Evolutionary conservation across 2,888 invertebrate genomes (phyloP), one percentile per base, ranked within the genome.

Genomic region (Arge pagana): DNA sequence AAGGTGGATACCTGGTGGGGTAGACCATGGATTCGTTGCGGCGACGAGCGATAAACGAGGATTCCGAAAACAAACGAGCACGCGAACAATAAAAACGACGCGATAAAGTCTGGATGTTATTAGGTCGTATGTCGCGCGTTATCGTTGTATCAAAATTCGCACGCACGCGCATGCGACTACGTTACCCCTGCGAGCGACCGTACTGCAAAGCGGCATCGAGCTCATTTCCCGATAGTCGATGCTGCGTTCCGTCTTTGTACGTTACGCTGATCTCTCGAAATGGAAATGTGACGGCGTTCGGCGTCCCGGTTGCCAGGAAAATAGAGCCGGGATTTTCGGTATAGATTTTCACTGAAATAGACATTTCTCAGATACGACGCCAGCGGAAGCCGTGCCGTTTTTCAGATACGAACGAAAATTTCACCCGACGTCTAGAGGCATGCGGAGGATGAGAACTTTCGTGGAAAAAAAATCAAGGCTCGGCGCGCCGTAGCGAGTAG

Each of bases 151-250:
- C n/a, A n/a, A n/a, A n/a, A n/a, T n/a, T n/a, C 15, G 36, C 36
- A 36, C 36, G 8, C 8, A 36, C n/a, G 8, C 36, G 8, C 15
- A 11, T n/a, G 36, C 36, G 40, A 51, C 42, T 13, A 54, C 53
- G n/a, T 61, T 69, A 87, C 87, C 90, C 90, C 63, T 84, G 83
- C 0, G 89, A 83, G 0, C 88, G 85, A 54, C 86, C 82, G 65
- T 91, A 91, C 68, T 91, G 90, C 51, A 90, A 76, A 1, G 87
- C 86, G 0, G 80, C 76, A 1, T 81, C 79, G 53, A 91, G 71
- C 30, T 84, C 82, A n/a, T 74, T 68, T 0, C 82, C 85, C 21
- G 80, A 74, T n/a, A 89, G 63, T 0, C 74, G 71, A 16, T 84
- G 59, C 1, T 64, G 61, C 0, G 73, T 75, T 0, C 84, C 84